Percentiles rank a stretch among this genome's conserved stretches.
phyloP scores from a whole-genome alignment of 2,797 vertebrate species.

The Salarias fasciatus region DNA sequence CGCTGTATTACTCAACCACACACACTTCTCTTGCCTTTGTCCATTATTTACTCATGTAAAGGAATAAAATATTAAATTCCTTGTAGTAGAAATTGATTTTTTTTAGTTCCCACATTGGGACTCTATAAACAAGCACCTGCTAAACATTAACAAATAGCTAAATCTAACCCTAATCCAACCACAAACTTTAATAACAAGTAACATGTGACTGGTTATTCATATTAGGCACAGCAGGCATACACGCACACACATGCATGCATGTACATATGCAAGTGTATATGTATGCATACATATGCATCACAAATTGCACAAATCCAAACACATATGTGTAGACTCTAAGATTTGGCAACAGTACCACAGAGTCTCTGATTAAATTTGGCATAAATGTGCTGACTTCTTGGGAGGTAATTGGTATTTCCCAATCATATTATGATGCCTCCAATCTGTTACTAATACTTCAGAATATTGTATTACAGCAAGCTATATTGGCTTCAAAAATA shows the following conservation, averaged over 20 bases:
- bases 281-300: neutral
- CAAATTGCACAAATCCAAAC: neutral
- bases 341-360: conserved; percentile 19
- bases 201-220: no score
- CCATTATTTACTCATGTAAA: neutral
- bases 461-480: conserved; percentile 29
- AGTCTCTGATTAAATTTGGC: conserved; percentile 42
- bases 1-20: neutral
- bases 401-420: conserved; percentile 55
- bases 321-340: conserved; percentile 13
- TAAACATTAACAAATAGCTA: no score
- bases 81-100: no score
- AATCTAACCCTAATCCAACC: no score
- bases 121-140: neutral
- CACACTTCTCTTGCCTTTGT: neutral
- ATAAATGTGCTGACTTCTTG: conserved; percentile 42
- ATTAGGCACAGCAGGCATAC: no score
- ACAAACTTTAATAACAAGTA: no score
- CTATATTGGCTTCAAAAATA: conserved; percentile 30
- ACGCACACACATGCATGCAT: no score
- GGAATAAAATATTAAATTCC: no score
- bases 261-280: no score
- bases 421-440: conserved; percentile 47
- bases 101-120: neutral
- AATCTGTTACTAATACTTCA: conserved; percentile 36